These are phyloP conservation scores for Planococcus citri DNA, from an alignment of 1,140 invertebrate genomes.

Conservation along the genomic window DNA sequence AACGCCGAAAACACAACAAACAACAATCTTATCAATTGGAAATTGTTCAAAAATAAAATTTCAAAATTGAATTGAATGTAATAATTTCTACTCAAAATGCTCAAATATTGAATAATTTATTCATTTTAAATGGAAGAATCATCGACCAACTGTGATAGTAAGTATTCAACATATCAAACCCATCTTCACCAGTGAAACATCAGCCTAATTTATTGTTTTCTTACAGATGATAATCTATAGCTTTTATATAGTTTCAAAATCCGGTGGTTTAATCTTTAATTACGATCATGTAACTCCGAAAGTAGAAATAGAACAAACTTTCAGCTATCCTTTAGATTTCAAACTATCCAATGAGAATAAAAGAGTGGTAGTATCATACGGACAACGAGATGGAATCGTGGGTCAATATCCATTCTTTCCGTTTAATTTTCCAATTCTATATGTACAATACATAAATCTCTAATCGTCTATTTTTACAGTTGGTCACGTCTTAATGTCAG, in stretches of 20 bases:
- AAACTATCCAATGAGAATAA: slow-evolving; percentile 83
- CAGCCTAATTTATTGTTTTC: neutral
- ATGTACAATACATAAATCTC: neutral
- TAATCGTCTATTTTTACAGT: slow-evolving; percentile 47
- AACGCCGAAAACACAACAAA: no score
- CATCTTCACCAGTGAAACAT: no score
- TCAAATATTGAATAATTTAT: no score
- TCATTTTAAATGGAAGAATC: no score
- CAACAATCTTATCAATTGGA: no score
- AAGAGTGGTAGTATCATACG: slow-evolving; percentile 84
- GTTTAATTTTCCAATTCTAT: no score
- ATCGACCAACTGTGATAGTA: no score
- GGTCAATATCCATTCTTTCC: slow-evolving; percentile 42
- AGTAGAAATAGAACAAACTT: slow-evolving; percentile 82
- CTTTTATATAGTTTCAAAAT: slow-evolving; percentile 92
- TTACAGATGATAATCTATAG: slow-evolving; percentile 76
- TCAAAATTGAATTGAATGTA: no score
- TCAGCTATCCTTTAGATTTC: slow-evolving; percentile 81
- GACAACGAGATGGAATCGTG: slow-evolving; percentile 83
- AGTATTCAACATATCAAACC: no score
- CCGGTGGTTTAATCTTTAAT: slow-evolving; percentile 90
- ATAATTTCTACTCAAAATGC: no score
- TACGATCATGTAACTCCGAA: slow-evolving; percentile 79
- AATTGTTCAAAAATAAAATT: no score
- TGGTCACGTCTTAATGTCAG: slow-evolving; percentile 72